Evolutionary conservation across 2,113 vertebrate genomes (phyloP), one percentile per base, ranked within the genome.

Genomic region (Nesoenas mayeri): DNA sequence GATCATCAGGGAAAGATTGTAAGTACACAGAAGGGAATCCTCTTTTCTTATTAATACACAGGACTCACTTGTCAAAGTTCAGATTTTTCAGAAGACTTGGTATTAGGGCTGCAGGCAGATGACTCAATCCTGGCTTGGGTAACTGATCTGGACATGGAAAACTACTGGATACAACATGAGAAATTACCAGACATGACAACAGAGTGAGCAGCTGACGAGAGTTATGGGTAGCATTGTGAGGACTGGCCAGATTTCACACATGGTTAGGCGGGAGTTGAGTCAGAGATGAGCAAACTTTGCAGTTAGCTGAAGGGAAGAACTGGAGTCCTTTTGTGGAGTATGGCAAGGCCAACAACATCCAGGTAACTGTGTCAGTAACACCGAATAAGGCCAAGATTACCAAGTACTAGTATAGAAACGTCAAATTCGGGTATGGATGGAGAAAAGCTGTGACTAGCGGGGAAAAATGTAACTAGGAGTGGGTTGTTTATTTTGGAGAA

Each of bases 181-280:
- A 28, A 65, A 60, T 12, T 6, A 20, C 38, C 31, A 47, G 79
- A 47, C 3, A 3, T 1, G 29, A 32, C 18, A 53, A 21, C 2
- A 13, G 20, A 54, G 26, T 0, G 6, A 88, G 64, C 58, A 40
- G 64, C 5, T 78, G 77, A 4, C 28, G 50, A 11, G 6, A 34
- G 36, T 20, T 44, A 20, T 21, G 69, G 54, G 50, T 13, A 53
- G 31, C 18, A 21, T 1, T 13, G 40, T 2, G 32, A 81, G 56
- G 13, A 73, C 47, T 2, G 28, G 36, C 11, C 40, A 51, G 4
- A 18, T 32, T 44, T 18, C 54, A 66, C 21, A 56, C 22, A 20
- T 0, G 0, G 1, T 1, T 28, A 64, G 3, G 16, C 25, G 15
- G 15, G 10, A 75, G 4, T 1, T 38, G 20, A 60, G 13, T 22